These are phyloP conservation scores for Sweltsa coloradensis DNA, from an alignment of 1,140 invertebrate species.

Conservation along the genomic window DNA sequence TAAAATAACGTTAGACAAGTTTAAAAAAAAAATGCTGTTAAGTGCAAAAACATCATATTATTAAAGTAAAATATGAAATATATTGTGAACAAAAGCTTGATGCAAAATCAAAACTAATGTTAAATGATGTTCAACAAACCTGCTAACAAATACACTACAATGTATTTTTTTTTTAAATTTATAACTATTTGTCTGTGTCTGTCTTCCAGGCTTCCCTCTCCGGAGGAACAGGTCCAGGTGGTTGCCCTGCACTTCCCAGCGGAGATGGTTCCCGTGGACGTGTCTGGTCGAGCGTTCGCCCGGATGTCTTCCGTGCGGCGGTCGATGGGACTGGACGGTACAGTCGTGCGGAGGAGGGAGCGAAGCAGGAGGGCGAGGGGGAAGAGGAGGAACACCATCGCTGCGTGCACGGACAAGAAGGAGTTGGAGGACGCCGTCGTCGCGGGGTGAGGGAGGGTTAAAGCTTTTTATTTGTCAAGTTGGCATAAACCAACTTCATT, in stretches of 20 bases:
- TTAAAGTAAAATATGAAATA: no score
- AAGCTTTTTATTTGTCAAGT: neutral
- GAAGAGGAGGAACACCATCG: constrained; percentile 79
- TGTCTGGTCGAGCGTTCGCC: constrained; percentile 71
- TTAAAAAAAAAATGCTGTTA: no score
- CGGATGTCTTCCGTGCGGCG: constrained; percentile 71
- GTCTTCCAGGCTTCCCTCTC: constrained; percentile 66
- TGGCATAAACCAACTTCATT: no score
- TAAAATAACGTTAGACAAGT: no score
- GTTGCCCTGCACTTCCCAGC: constrained; percentile 55
- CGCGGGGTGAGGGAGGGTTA: constrained; percentile 7
- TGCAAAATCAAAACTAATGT: no score
- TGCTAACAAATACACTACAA: no score
- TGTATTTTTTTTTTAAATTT: no score
- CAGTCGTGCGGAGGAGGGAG: constrained; percentile 17
- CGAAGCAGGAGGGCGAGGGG: constrained; percentile 53
- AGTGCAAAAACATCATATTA: no score
- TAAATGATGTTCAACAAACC: no score
- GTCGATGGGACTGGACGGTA: constrained; percentile 48
- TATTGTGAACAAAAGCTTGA: no score
- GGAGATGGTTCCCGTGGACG: constrained; percentile 75
- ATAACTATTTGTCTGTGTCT: no score
- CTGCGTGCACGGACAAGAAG: constrained; percentile 75
- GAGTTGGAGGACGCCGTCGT: constrained; percentile 51
- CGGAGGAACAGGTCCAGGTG: constrained; percentile 48